Evolutionary conservation across 2,888 invertebrate species (phyloP), one percentile per base, ranked within the genome.

Genomic region (Scaptomyza flava): DNA sequence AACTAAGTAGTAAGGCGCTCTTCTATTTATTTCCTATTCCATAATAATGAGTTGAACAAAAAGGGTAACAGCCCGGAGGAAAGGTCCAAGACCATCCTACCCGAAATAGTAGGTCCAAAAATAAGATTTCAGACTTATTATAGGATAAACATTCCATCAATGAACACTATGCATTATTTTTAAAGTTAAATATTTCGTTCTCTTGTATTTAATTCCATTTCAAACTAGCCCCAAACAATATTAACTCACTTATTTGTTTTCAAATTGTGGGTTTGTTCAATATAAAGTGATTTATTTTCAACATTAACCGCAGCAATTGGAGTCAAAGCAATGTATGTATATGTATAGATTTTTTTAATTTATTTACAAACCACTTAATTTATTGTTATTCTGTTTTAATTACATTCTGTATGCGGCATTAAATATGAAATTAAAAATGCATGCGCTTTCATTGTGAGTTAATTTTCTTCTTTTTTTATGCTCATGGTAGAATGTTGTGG

Each of bases 301-400:
- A 62, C 65, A 66, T 50, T 73, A 43, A 74, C 69, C 65, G 45
- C 59, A 56, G 45, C 69, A 60, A 48, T 77, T 66, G 70, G 46
- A 54, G 52, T 47, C 31, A 20, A 51, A 67, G 59, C 52, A 63
- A 47, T 61, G 51, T 20, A 58, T 57, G 52, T 38, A 51, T 59
- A 47, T 20, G 52, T 63, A 52, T 34, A 62, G 27, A 52, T 64
- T 73, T 75, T 75, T 83, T 75, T 67, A 83, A 84, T 88, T 90
- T 90, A 89, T 89, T 89, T 88, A 87, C 81, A 81, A 90, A 89
- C 90, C 90, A 77, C 89, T 89, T 89, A 87, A 90, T 89, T 83
- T 89, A 81, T 90, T 90, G 89, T 82, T 89, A 84, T 90, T 89
- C 78, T 74, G 75, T 74, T 71, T 87, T 89, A 89, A 89, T 90